Conservation (phyloP, 2,888 invertebrate species). For the Platypus cylindrus region DNA sequence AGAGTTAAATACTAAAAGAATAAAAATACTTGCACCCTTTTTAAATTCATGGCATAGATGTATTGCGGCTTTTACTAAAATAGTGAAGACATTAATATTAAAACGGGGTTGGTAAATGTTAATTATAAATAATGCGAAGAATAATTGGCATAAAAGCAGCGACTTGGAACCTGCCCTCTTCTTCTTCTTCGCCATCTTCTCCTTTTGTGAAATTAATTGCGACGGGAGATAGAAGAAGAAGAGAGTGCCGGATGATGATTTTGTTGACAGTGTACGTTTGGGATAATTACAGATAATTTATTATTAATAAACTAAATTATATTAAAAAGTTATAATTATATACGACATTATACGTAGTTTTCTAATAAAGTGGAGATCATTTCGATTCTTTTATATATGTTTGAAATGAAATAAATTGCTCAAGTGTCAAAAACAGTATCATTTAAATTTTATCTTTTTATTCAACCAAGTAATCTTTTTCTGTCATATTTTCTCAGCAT, state of each 20-base stretch:
- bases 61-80: no score
- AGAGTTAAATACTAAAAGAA: no score
- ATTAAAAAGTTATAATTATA: not conserved
- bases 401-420: no score
- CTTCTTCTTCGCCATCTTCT: constrained; percentile 11
- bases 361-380: not conserved
- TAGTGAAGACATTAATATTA: constrained; percentile 13
- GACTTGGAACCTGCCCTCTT: not conserved
- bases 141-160: constrained; percentile 19
- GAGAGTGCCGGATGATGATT: not conserved
- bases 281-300: no score
- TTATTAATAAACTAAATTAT: no score
- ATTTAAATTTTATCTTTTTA: no score
- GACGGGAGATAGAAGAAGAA: constrained; percentile 7
- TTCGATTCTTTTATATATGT: not conserved
- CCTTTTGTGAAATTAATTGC: constrained; percentile 12
- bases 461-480: no score
- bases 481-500: no score
- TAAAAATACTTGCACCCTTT: no score
- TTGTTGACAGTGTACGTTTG: no score
- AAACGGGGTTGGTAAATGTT: constrained; percentile 13
- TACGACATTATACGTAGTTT: not conserved
- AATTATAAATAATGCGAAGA: constrained; percentile 22
- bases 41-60: no score
- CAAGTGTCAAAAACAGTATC: no score